A percentile compares a stretch with the other conserved stretches of the same genome.
phyloP scores from a whole-genome alignment of 2,888 invertebrate species.

The Epinotia bilunana region DNA sequence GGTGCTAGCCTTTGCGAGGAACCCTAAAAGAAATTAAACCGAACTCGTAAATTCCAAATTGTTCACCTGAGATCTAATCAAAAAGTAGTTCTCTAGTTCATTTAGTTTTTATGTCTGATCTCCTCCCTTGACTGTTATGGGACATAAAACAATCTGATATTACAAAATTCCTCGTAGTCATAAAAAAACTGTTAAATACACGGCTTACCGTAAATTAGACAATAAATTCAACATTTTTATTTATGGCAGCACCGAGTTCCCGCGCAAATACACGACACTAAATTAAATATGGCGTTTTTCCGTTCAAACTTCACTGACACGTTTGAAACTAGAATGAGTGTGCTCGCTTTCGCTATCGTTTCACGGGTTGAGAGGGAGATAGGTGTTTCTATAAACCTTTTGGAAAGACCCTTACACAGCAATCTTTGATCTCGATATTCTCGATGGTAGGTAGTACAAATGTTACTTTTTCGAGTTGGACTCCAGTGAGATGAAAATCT shows the following conservation, averaged over 20 bases:
- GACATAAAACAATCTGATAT: constrained; percentile 38
- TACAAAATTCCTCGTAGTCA: constrained; percentile 27
- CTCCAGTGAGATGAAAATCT: too few species aligned
- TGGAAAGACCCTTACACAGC: too few species aligned
- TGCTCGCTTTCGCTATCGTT: too few species aligned
- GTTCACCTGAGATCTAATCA: constrained; percentile 21
- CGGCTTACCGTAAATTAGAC: constrained; percentile 29
- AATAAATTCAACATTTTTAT: constrained; percentile 32
- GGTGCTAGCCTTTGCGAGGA: neutral
- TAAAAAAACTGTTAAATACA: constrained; percentile 36
- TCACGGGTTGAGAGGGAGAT: too few species aligned
- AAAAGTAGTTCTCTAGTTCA: constrained; percentile 31
- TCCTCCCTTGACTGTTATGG: constrained; percentile 23
- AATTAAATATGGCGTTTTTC: constrained; percentile 23
- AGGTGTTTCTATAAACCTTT: too few species aligned
- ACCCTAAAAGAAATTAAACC: neutral
- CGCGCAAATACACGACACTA: constrained; percentile 8
- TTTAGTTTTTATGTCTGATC: constrained; percentile 14
- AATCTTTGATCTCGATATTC: too few species aligned
- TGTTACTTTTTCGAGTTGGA: too few species aligned
- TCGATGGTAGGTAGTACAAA: too few species aligned
- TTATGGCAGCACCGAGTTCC: constrained; percentile 17
- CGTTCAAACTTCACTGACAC: neutral
- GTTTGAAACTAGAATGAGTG: neutral
- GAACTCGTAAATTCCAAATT: constrained; percentile 17